A percentile compares a stretch with the other conserved stretches of the same genome.
These are phyloP conservation scores for Clivina fossor DNA, from an alignment of 2,888 invertebrate species.

Conservation along the genomic window DNA sequence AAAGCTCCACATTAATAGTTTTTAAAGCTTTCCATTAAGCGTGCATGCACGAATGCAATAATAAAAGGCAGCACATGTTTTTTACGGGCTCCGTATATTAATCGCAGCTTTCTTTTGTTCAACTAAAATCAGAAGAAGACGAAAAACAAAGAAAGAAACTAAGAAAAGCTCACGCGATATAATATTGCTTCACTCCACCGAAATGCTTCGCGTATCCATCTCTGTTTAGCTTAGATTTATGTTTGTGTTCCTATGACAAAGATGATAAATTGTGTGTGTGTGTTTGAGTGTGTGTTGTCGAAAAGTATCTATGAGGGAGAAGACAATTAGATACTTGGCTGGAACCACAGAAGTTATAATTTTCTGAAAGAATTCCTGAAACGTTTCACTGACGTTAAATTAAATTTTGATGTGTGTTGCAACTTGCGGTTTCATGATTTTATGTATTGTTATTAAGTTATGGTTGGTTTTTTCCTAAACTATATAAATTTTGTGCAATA, in stretches of 20 bases:
- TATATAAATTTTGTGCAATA: no score
- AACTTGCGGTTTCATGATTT: no score
- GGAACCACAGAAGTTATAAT: conserved; percentile 29
- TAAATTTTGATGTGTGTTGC: no score
- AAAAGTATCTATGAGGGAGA: not conserved
- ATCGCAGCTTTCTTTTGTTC: conserved; percentile 29
- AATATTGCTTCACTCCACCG: conserved; percentile 31
- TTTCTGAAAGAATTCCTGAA: conserved; percentile 29
- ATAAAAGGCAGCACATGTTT: conserved; percentile 13
- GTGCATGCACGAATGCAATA: conserved; percentile 27
- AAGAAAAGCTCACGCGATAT: conserved; percentile 30
- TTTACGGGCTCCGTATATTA: conserved; percentile 23
- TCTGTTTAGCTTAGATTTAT: no score
- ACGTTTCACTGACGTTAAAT: conserved; percentile 31
- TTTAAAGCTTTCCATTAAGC: no score
- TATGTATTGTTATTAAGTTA: no score
- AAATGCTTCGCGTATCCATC: no score
- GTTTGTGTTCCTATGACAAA: no score
- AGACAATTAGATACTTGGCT: conserved; percentile 29
- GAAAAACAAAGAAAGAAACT: conserved; percentile 26
- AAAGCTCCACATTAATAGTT: no score
- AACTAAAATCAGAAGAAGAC: conserved; percentile 23
- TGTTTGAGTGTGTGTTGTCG: not conserved
- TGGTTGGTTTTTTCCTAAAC: no score
- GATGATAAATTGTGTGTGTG: no score